phyloP scores from a whole-genome alignment of 2,797 vertebrate genomes.

The Sebastes kiyomatsui region DNA sequence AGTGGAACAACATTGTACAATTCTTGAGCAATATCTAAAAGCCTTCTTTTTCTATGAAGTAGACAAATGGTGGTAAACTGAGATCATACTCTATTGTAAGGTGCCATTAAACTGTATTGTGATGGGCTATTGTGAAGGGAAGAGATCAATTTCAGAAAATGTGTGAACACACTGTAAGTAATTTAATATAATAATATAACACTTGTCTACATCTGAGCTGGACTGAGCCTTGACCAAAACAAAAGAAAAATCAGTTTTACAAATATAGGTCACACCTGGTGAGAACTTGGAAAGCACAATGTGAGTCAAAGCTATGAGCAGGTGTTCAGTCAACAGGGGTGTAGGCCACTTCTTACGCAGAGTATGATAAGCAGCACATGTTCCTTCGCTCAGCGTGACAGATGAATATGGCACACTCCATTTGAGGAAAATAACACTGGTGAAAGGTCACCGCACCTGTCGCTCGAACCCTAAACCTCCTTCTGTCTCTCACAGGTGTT shows the following conservation, averaged over 20 bases:
- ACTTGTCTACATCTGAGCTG: too few species aligned
- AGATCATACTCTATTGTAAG: not conserved
- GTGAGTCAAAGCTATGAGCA: slow-evolving; percentile 53
- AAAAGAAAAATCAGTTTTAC: not conserved
- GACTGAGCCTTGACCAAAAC: not conserved
- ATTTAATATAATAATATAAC: too few species aligned
- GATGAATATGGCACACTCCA: slow-evolving; percentile 8
- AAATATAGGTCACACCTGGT: slow-evolving; percentile 29
- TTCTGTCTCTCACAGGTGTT: slow-evolving; percentile 9
- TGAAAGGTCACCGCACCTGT: slow-evolving; percentile 37
- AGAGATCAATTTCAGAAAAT: not conserved
- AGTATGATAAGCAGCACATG: slow-evolving; percentile 30
- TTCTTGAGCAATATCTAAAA: not conserved
- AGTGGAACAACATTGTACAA: not conserved
- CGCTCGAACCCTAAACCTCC: slow-evolving; percentile 19
- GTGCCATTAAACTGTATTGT: not conserved
- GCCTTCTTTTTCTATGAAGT: not conserved
- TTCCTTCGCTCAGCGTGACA: not conserved
- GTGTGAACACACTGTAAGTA: not conserved
- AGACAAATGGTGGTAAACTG: not conserved
- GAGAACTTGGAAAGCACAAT: slow-evolving; percentile 33
- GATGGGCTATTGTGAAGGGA: not conserved
- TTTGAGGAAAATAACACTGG: not conserved
- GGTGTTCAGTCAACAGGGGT: slow-evolving; percentile 61
- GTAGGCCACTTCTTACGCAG: not conserved